Base-by-base conservation (phyloP, 2,888 invertebrate genomes). In the Andricus quercusramuli region DNA sequence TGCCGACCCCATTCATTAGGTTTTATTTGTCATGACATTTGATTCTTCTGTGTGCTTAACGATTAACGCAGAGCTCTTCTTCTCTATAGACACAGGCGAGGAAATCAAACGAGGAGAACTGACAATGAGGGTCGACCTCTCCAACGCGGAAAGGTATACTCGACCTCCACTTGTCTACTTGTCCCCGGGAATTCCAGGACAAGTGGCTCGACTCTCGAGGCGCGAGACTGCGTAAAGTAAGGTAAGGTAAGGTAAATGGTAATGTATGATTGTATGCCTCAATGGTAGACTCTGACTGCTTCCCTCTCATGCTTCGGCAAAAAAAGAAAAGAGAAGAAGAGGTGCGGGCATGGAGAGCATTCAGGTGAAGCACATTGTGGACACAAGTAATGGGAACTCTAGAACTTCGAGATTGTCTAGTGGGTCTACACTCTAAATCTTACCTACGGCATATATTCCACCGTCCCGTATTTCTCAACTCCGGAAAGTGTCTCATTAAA, bases 301-400 rank as follows among this genome's bases (percentile, higher is more conserved):
- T 83, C 83, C 79, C 81, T 81, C 82, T 81, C 83, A 82, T 82
- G 80, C 83, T 81, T 80, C 83, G 80, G 80, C 83, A 80, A 82
- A 83, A 82, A 83, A 84, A 80, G 83, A 84, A 81, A 84, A 85
- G 86, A 84, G 85, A 88, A 83, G 84, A 84, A 86, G 85, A 82
- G 82, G 79, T 84, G 83, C 82, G 80, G 67, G 82, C 81, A 82
- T 80, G 83, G 64, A 80, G 83, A 85, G 85, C 89, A 86, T 89
- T 87, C 89, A 87, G 87, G 87, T 87, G 90, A 90, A 90, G 90
- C 90, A 89, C 90, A 90, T 90, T 90, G 90, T 90, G 90, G 90
- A 90, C 90, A 90, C 90, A 90, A 90, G 90, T 90, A 89, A 90
- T 89, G 90, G 89, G 88, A 86, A 88, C 82, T 64, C 64, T 64